Evolutionary conservation across 2,888 invertebrate species (phyloP).

Genomic region (Meteorus cinctellus): DNA sequence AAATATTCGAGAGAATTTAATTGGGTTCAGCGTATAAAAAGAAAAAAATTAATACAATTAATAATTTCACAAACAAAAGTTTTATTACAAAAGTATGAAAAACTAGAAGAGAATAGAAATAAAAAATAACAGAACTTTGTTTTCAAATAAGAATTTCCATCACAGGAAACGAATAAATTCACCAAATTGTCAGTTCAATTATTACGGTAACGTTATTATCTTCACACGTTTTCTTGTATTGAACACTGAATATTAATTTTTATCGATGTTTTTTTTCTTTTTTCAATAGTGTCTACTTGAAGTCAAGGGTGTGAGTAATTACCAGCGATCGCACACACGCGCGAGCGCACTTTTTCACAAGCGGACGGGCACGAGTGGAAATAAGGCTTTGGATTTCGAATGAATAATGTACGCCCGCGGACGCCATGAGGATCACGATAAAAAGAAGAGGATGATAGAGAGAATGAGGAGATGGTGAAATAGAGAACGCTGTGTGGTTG

Average conservation of each 20-base stretch:
- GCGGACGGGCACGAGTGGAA: slow-evolving; percentile 1
- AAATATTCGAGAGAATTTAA: background rate
- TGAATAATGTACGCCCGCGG: slow-evolving; percentile 37
- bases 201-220: too few relatives aligned
- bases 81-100: too few relatives aligned
- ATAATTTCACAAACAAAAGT: too few relatives aligned
- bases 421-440: slow-evolving; percentile 23
- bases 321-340: slow-evolving; percentile 19
- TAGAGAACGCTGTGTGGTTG: slow-evolving; percentile 45
- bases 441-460: background rate
- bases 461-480: slow-evolving; percentile 36
- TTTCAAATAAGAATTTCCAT: too few relatives aligned
- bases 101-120: too few relatives aligned
- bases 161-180: too few relatives aligned
- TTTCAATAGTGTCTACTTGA: background rate
- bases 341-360: background rate
- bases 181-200: too few relatives aligned
- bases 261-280: background rate
- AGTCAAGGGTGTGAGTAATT: slow-evolving; percentile 25
- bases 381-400: slow-evolving; percentile 31
- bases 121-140: too few relatives aligned
- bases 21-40: background rate
- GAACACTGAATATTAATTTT: background rate
- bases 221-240: background rate
- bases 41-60: background rate